Evolutionary conservation across 1,140 invertebrate genomes (phyloP).

Genomic region (Ganaspis sp.): DNA sequence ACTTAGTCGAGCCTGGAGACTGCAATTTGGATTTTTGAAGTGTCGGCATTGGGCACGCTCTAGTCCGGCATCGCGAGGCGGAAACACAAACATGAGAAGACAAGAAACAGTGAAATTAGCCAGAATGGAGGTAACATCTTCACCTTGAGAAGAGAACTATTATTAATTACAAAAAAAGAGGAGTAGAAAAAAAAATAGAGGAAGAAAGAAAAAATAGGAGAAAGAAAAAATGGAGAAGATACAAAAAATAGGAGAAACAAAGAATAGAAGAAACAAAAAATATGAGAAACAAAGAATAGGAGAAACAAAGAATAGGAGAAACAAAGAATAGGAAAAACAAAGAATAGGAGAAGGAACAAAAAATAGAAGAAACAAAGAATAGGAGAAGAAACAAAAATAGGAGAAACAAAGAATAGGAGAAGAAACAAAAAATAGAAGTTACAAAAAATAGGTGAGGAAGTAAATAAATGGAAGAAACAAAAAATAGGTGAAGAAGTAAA

Average conservation of each 20-base stretch:
- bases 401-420: too few species aligned
- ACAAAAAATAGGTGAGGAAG: too few species aligned
- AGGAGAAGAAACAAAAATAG: slow-evolving; percentile 1
- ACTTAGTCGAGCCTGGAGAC: slow-evolving; percentile 66
- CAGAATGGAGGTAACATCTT: slow-evolving; percentile 39
- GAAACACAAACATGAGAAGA: slow-evolving; percentile 33
- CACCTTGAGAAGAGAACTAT: slow-evolving; percentile 48
- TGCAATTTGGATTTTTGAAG: slow-evolving; percentile 37
- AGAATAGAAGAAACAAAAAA: too few species aligned
- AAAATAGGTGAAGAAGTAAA: background rate
- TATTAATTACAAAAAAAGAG: slow-evolving; percentile 34
- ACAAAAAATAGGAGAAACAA: too few species aligned
- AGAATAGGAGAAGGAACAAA: background rate
- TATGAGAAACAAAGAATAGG: too few species aligned
- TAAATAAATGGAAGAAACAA: too few species aligned
- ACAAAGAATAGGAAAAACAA: too few species aligned
- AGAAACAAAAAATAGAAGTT: too few species aligned
- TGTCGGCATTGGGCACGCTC: slow-evolving; percentile 50
- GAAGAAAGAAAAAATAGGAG: too few species aligned
- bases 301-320: too few species aligned
- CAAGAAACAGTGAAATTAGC: slow-evolving; percentile 37
- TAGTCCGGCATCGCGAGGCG: slow-evolving; percentile 57
- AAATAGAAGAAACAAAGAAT: slow-evolving; percentile 32
- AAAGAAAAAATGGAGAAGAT: too few species aligned
- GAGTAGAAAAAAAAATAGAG: slow-evolving; percentile 13